Base-by-base conservation (phyloP, 2,113 vertebrate species). In the Peucedramus taeniatus region DNA sequence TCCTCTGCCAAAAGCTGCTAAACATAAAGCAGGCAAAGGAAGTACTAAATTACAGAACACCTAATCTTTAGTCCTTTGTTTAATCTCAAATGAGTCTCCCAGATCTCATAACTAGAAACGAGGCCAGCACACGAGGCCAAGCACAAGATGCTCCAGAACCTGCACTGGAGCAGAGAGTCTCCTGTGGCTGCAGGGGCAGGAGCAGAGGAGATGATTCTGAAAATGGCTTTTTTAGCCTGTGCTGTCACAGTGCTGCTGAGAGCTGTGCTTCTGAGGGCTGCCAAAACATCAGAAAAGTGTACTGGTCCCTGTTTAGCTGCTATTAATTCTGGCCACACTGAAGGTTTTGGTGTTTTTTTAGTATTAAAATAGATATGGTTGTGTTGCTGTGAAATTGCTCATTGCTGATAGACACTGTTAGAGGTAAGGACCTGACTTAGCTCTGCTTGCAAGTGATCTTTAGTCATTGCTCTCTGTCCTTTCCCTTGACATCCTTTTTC, bases 21-120 rank as follows among this genome's bases (percentile, higher is more conserved):
- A 93, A 94, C 74, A 53, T 42, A 93, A 95, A 91, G 83, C 92
- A 92, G 88, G 80, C 86, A 27, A 89, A 94, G 95, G 95, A 96
- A 97, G 90, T 96, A 93, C 95, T 96, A 90, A 96, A 94, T 96
- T 96, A 92, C 88, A 90, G 95, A 87, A 92, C 93, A 95, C 95
- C 94, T 96, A 89, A 94, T 92, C 94, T 97, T 92, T 83, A 89
- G 76, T 54, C 93, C 76, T 93, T 93, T 96, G 76, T 95, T 92
- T 94, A 96, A 95, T 93, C 83, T 93, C 95, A 76, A 47, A 96
- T 45, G 83, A 84, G 83, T 93, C 69, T 97, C 93, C 53, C 95
- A 94, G 65, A 95, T 87, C 72, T 50, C 86, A 82, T 89, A 84
- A 71, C 47, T 27, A 61, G 65, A 78, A 68, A 82, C 0, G 28